Base-by-base conservation (phyloP, 2,888 invertebrate genomes). In the Nowickia ferox region DNA sequence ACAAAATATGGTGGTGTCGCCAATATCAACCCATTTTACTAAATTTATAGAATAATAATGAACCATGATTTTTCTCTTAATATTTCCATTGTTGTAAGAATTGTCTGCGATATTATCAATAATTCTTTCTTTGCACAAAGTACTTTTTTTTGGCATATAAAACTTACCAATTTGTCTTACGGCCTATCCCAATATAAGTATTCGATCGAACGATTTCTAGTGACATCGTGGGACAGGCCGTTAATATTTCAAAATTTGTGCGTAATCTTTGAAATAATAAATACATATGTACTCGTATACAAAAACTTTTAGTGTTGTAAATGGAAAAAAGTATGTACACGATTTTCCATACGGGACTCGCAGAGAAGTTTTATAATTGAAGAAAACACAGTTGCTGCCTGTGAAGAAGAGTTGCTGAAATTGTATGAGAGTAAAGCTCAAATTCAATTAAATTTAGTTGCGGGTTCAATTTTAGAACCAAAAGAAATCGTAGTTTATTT, bases 121-220 rank as follows among this genome's bases (percentile, higher is more conserved):
- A 57, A n/a, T 63, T 63, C 11, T 11, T 63, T 63, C 19, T 17
- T 22, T 22, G 22, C 42, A 44, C 17, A 42, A 63, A 63, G 42
- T 17, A 44, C n/a, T 63, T 63, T 44, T 63, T 44, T 42, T 63
- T 44, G 13, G 44, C 44, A 63, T 42, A 63, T 42, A 63, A 63
- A 63, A 63, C 17, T 44, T 44, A 44, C 44, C 63, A 17, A 44
- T 63, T 63, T 1, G 44, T 63, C 63, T n/a, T n/a, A n/a, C n/a
- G n/a, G n/a, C n/a, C n/a, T n/a, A n/a, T n/a, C n/a, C n/a, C n/a
- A n/a, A n/a, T n/a, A n/a, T n/a, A n/a, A n/a, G n/a, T n/a, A n/a
- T n/a, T n/a, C n/a, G n/a, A n/a, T n/a, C n/a, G n/a, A n/a, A n/a
- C n/a, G n/a, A n/a, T n/a, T n/a, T n/a, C n/a, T n/a, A n/a, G n/a